Base-by-base conservation (phyloP, 2,888 invertebrate genomes). In the Troides helena region DNA sequence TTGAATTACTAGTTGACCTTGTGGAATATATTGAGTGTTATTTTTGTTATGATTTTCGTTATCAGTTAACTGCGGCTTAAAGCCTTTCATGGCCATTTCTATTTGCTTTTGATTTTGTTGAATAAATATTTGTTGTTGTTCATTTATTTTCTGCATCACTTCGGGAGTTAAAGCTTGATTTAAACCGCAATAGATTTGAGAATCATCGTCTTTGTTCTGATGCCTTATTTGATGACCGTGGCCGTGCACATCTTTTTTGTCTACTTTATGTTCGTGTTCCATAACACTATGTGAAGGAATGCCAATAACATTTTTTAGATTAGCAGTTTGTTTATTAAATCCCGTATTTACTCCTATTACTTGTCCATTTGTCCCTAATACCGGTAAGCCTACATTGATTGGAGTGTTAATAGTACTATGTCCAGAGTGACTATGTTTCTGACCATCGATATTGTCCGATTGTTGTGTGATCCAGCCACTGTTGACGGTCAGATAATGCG, bases 291-390 rank as follows among this genome's bases (percentile, higher is more conserved):
- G 85, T 6, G 83, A 73, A 21, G 81, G 72, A 7, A 78, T 71
- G 36, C 77, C 78, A 43, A 83, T 74, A 12, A 78, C 67, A 72
- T 83, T 85, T 78, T 89, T 90, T 65, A 80, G 81, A 74, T 81
- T 85, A 3, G 74, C 65, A n/a, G 76, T 67, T 69, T 88, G 84
- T 76, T 88, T 88, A 73, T 80, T 82, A 72, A 81, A 86, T 18
- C 86, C 85, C 46, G 93, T 93, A 77, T 94, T 94, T 12, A 94
- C 90, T 56, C 94, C 94, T 69, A 94, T 94, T 64, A 94, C 89
- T 82, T 94, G 94, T 60, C 94, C 94, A 74, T 94, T 94, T 0
- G 94, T 93, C 14, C 94, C 94, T 70, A 94, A 81, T 56, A 94
- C 88, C 4, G 91, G 90, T 72, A 89, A 74, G 43, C 90, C 90